These are phyloP conservation scores for Sebastes iracundus DNA, from an alignment of 2,797 vertebrate species.

Conservation along the genomic window DNA sequence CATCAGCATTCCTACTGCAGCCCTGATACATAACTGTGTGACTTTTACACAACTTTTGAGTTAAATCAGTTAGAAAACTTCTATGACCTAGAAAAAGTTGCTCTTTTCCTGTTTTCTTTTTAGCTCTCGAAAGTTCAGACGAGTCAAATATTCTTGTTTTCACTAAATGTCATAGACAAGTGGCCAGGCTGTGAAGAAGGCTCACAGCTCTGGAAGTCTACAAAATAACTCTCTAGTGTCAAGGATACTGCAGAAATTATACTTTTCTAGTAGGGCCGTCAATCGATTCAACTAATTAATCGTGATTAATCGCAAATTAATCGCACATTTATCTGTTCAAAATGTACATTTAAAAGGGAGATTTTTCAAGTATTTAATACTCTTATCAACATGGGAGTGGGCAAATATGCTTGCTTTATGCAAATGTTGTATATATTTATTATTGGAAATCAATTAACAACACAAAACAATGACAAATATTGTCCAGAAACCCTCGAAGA, in stretches of 20 bases:
- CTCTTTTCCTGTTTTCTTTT: constrained; percentile 13
- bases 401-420: no score
- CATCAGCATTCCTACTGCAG: constrained; percentile 44
- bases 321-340: no score
- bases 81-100: constrained; percentile 48
- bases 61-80: constrained; percentile 39
- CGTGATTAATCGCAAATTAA: no score
- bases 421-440: no score
- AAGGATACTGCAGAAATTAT: background rate
- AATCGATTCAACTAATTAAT: no score
- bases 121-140: constrained; percentile 10
- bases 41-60: constrained; percentile 67
- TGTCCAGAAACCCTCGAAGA: no score
- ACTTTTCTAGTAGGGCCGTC: no score
- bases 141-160: constrained; percentile 11
- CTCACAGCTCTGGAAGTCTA: background rate
- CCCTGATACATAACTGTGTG: constrained; percentile 47
- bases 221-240: background rate
- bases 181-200: background rate
- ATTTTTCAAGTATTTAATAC: no score
- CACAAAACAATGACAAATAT: no score
- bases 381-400: no score
- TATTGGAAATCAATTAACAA: no score
- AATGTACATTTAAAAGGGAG: no score
- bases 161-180: constrained; percentile 17